These are phyloP conservation scores for Hirtodrosophila confusa DNA, from an alignment of 2,888 invertebrate species.

Conservation along the genomic window DNA sequence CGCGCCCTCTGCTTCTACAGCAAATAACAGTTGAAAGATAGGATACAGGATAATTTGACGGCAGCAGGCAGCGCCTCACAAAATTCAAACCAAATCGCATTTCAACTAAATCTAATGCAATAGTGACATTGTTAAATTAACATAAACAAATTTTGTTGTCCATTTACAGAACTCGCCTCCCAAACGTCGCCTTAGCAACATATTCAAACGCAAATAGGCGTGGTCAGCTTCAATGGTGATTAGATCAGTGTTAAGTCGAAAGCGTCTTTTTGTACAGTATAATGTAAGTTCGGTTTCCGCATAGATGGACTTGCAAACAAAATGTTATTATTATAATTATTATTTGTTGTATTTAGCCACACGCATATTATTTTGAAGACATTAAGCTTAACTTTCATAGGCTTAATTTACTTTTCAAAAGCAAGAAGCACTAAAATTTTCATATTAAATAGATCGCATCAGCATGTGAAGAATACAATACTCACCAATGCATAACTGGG, in stretches of 20 bases:
- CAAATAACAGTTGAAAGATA: not conserved
- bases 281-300: too few species aligned
- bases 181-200: constrained; percentile 82
- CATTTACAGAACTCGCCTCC: constrained; percentile 83
- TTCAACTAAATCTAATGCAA: not conserved
- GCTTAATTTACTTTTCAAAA: too few species aligned
- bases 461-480: too few species aligned
- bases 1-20: not conserved
- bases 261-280: too few species aligned
- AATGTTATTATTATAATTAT: too few species aligned
- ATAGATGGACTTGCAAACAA: too few species aligned
- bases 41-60: not conserved
- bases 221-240: constrained; percentile 8
- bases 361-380: too few species aligned
- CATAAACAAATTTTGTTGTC: constrained; percentile 24
- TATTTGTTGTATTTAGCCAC: too few species aligned
- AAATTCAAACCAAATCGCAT: not conserved
- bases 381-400: too few species aligned
- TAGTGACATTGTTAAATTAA: constrained; percentile 1
- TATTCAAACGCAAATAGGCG: constrained; percentile 82
- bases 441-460: too few species aligned
- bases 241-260: constrained; percentile 1
- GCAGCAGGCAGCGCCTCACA: constrained; percentile 1
- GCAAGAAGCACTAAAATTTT: too few species aligned
- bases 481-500: too few species aligned